Conservation (phyloP, 1,140 invertebrate genomes). For the Panagrolaimus sp. region DNA sequence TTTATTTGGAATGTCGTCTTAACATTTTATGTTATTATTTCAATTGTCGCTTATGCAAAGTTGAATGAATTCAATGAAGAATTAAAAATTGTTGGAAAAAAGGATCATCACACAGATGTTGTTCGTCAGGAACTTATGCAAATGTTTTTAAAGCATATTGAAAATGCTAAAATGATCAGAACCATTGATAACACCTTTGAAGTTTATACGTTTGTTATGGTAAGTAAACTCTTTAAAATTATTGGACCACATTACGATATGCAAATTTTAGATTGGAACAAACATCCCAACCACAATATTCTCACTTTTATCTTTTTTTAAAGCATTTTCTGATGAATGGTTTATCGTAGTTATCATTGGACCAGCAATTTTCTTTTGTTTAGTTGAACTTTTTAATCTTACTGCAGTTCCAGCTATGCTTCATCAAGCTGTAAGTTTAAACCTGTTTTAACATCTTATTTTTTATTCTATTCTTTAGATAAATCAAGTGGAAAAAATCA, state of each 20-base stretch:
- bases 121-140: constrained; percentile 27
- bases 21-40: constrained; percentile 30
- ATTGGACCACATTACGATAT: neutral
- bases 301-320: constrained; percentile 35
- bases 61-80: constrained; percentile 27
- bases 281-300: constrained; percentile 43
- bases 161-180: constrained; percentile 32
- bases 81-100: constrained; percentile 15
- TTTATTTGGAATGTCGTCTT: constrained; percentile 28
- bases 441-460: neutral
- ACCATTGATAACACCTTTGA: constrained; percentile 38
- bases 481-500: constrained; percentile 36
- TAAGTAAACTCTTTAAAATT: neutral
- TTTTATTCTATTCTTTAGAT: constrained; percentile 27
- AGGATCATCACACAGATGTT: neutral
- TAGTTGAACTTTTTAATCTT: constrained; percentile 34
- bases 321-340: constrained; percentile 25
- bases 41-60: constrained; percentile 30
- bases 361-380: constrained; percentile 34
- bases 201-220: constrained; percentile 40
- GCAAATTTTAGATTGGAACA: constrained; percentile 25
- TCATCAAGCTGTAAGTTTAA: constrained; percentile 23
- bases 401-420: constrained; percentile 31
- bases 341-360: constrained; percentile 18
- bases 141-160: constrained; percentile 32